phyloP scores from a whole-genome alignment of 2,888 invertebrate species.

The Cetonia aurata region DNA sequence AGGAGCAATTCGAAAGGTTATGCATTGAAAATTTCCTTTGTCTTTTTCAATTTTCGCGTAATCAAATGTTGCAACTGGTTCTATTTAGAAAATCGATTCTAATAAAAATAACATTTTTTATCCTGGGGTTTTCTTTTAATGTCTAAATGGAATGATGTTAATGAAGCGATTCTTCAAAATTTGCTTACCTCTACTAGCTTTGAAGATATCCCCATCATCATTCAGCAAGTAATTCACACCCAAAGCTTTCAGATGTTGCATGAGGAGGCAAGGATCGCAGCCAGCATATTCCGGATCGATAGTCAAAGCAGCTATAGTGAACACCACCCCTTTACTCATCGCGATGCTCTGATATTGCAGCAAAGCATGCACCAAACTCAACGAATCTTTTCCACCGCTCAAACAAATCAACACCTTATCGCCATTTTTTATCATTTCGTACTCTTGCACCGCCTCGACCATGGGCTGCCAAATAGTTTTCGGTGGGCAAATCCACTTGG shows the following conservation, averaged over 20 bases:
- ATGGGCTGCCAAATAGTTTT: slow-evolving; percentile 86
- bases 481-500: slow-evolving; percentile 82
- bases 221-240: slow-evolving; percentile 84
- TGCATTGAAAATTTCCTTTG: no score
- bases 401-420: slow-evolving; percentile 88
- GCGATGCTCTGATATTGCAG: slow-evolving; percentile 87
- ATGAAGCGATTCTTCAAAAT: not conserved
- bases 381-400: slow-evolving; percentile 86
- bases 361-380: slow-evolving; percentile 86
- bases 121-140: no score
- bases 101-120: no score
- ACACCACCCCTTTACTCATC: slow-evolving; percentile 80
- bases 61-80: no score
- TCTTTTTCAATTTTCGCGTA: no score
- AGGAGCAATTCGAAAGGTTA: no score
- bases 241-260: slow-evolving; percentile 80
- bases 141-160: no score
- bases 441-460: slow-evolving; percentile 86
- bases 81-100: no score
- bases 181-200: slow-evolving; percentile 25
- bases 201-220: slow-evolving; percentile 59
- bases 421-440: slow-evolving; percentile 85
- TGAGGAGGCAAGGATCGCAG: slow-evolving; percentile 71
- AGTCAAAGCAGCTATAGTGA: slow-evolving; percentile 80
- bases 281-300: slow-evolving; percentile 77